Percentiles rank a stretch among this genome's conserved stretches.
Conservation (phyloP, 2,888 invertebrate species). For the Philereme transversata region DNA sequence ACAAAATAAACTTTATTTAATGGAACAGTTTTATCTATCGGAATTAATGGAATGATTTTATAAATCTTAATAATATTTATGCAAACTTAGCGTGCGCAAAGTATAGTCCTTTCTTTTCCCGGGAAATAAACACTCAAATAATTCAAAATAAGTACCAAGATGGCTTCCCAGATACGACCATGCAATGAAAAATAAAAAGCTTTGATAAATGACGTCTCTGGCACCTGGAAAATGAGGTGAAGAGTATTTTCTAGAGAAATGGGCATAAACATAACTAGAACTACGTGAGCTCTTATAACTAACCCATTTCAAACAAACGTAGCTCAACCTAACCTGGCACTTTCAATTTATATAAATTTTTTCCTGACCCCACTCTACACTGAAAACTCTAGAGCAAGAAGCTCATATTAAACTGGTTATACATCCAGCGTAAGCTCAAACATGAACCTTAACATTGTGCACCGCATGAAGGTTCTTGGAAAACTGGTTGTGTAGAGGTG, state of each 20-base stretch:
- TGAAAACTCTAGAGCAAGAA: not conserved
- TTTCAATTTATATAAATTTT: not conserved
- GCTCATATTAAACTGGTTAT: not conserved
- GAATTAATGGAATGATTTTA: too few species aligned
- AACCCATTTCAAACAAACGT: not conserved
- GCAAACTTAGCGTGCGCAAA: too few species aligned
- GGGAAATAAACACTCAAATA: not conserved
- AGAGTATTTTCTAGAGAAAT: constrained; percentile 13
- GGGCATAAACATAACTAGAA: constrained; percentile 4
- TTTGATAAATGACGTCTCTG: constrained; percentile 11
- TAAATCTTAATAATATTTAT: too few species aligned
- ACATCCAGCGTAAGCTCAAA: not conserved
- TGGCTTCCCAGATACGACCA: not conserved
- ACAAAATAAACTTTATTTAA: too few species aligned
- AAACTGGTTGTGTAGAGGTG: not conserved
- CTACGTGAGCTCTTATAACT: constrained; percentile 4
- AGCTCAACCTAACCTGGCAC: constrained; percentile 9
- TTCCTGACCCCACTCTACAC: not conserved
- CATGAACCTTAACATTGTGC: not conserved
- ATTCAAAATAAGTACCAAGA: constrained; percentile 1
- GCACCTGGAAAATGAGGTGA: constrained; percentile 22
- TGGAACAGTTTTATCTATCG: too few species aligned
- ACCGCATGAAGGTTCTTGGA: not conserved
- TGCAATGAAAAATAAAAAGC: constrained; percentile 13
- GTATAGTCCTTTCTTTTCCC: not conserved